A percentile compares a stretch with the other conserved stretches of the same genome.
phyloP scores from a whole-genome alignment of 1,140 invertebrate genomes.

The Anastrepha ludens region DNA sequence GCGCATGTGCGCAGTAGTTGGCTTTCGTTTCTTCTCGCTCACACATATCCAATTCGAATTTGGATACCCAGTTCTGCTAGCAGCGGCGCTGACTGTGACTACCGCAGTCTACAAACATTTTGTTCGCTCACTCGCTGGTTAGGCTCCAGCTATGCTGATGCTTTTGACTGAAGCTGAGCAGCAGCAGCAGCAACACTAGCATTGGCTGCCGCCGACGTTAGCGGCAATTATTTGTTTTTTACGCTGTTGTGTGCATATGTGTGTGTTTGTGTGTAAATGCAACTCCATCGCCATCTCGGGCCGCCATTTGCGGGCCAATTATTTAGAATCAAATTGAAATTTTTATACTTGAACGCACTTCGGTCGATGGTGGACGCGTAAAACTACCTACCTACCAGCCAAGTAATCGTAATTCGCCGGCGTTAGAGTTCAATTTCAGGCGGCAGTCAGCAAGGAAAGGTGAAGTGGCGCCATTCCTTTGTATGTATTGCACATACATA shows the following conservation, averaged over 20 bases:
- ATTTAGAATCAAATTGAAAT: conserved; percentile 74
- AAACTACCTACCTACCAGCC: conserved; percentile 7
- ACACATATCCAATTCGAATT: conserved; percentile 27
- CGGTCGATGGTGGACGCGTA: conserved; percentile 55
- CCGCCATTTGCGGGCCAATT: conserved; percentile 60
- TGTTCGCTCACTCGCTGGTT: background rate
- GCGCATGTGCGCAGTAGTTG: conserved; percentile 67
- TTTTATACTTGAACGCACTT: conserved; percentile 72
- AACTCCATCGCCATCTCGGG: conserved; percentile 57
- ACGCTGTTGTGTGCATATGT: conserved; percentile 22
- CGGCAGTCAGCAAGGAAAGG: background rate
- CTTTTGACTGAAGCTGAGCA: conserved; percentile 15
- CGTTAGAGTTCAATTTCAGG: background rate
- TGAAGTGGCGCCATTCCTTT: background rate
- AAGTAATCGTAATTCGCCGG: conserved; percentile 21
- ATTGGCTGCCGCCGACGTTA: background rate
- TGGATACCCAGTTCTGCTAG: background rate
- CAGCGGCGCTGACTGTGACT: background rate
- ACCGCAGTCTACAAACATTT: background rate
- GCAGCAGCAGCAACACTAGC: background rate
- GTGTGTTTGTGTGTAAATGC: conserved; percentile 58
- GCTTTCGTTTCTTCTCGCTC: background rate
- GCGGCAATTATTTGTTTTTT: conserved; percentile 11
- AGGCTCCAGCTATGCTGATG: background rate
- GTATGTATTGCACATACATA: background rate